These are phyloP conservation scores for Dusona sp. DNA, from an alignment of 2,888 invertebrate genomes.

Conservation along the genomic window DNA sequence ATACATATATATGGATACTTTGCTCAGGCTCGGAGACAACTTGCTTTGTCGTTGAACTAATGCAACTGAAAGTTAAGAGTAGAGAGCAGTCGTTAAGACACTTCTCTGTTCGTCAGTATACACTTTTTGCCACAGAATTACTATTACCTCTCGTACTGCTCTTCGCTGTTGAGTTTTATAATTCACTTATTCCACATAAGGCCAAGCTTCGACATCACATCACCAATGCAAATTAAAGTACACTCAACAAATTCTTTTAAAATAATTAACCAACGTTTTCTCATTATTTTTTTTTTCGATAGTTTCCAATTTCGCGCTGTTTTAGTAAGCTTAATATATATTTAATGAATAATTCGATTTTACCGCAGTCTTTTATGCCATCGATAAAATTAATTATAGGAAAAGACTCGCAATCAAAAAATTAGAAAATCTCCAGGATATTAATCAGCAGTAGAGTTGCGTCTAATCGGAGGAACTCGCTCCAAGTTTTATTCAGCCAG, in stretches of 20 bases:
- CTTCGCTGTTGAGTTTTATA: slow-evolving; percentile 9
- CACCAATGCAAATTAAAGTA: not conserved
- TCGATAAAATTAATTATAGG: not conserved
- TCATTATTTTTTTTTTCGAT: not conserved
- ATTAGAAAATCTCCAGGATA: not conserved
- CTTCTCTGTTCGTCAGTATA: slow-evolving; percentile 9
- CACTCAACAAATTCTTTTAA: not conserved
- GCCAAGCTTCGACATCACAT: not conserved
- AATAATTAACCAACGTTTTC: not conserved
- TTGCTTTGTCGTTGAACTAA: slow-evolving; percentile 18
- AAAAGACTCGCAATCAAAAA: not conserved
- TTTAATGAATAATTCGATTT: not conserved
- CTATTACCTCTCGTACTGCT: not conserved
- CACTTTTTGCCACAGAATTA: slow-evolving; percentile 25
- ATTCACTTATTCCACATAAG: slow-evolving; percentile 10
- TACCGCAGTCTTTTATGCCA: not conserved
- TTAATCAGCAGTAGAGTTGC: not conserved
- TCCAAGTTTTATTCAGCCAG: not conserved
- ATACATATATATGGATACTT: not conserved
- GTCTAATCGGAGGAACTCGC: not conserved
- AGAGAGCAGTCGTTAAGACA: slow-evolving; percentile 34
- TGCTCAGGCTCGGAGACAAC: not conserved
- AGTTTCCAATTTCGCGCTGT: not conserved
- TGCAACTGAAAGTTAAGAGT: slow-evolving; percentile 10
- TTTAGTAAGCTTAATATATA: not conserved